A percentile compares a stretch with the other conserved stretches of the same genome.
Conservation (phyloP, 2,113 vertebrate species). For the Asarcornis scutulata region DNA sequence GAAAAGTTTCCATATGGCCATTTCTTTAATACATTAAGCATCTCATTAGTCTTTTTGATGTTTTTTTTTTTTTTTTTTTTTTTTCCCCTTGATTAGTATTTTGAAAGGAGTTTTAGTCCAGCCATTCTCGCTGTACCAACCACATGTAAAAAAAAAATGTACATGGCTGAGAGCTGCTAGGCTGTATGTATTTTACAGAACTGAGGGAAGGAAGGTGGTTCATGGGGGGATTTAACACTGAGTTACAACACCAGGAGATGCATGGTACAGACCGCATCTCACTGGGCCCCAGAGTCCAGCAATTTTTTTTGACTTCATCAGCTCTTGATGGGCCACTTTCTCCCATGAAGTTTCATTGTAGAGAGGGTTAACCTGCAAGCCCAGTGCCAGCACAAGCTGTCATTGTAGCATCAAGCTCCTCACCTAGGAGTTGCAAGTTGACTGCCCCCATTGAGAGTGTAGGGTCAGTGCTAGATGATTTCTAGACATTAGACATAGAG, state of each 20-base stretch:
- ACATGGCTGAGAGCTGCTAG: neutral
- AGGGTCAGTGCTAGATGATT: neutral
- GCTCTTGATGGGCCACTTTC: neutral
- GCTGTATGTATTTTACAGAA: neutral
- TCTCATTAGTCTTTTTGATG: slow-evolving; percentile 43
- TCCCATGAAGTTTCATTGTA: neutral
- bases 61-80: neutral
- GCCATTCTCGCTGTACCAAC: neutral
- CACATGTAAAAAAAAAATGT: neutral
- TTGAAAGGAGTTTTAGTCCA: slow-evolving; percentile 5
- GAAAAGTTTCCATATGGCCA: slow-evolving; percentile 19
- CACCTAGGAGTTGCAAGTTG: neutral
- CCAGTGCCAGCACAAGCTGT: neutral
- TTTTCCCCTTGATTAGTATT: neutral
- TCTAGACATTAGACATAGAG: neutral
- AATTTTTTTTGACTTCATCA: neutral
- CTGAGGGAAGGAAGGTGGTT: neutral
- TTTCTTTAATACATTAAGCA: neutral
- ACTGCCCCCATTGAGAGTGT: neutral
- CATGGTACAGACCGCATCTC: neutral
- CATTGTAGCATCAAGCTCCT: neutral
- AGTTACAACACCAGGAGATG: neutral
- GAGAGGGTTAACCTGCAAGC: neutral
- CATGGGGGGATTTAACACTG: neutral
- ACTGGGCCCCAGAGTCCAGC: neutral